These are phyloP conservation scores for Tragelaphus buxtoni DNA, from an alignment of 2,113 vertebrate genomes.

Conservation along the genomic window DNA sequence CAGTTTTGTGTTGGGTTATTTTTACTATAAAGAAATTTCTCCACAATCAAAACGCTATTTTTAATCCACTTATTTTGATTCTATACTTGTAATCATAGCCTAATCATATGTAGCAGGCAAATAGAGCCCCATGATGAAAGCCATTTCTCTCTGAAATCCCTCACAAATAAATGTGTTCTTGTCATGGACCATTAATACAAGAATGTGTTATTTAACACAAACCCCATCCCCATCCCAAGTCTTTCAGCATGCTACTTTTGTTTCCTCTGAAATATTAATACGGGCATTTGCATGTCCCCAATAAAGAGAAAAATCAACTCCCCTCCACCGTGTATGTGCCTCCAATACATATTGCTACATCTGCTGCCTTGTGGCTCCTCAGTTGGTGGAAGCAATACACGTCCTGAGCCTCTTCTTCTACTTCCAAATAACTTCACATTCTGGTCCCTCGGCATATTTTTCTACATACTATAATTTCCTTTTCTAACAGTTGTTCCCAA, in stretches of 20 bases:
- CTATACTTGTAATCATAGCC: slow-evolving; percentile 33
- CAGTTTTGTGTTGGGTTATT: neutral
- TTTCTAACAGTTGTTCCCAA: neutral
- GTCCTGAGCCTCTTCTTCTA: neutral
- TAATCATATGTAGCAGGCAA: slow-evolving; percentile 35
- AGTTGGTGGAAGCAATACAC: neutral
- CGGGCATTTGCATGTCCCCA: neutral
- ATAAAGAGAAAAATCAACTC: neutral
- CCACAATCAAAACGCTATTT: slow-evolving; percentile 56
- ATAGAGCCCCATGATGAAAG: neutral
- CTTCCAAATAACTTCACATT: neutral
- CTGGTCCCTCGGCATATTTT: neutral
- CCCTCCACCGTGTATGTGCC: neutral
- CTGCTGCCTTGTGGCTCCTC: neutral
- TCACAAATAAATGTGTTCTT: slow-evolving; percentile 13
- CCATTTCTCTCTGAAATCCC: slow-evolving; percentile 21
- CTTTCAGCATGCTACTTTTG: neutral
- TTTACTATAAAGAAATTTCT: slow-evolving; percentile 44
- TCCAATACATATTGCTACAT: neutral
- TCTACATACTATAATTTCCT: neutral
- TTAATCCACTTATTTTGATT: slow-evolving; percentile 54
- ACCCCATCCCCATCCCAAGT: neutral
- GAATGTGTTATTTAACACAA: neutral
- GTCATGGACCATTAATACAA: neutral
- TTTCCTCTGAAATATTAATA: slow-evolving; percentile 1